A percentile compares a stretch with the other conserved stretches of the same genome.
phyloP scores from a whole-genome alignment of 1,140 invertebrate genomes.

The Philotrypesis tridentata region DNA sequence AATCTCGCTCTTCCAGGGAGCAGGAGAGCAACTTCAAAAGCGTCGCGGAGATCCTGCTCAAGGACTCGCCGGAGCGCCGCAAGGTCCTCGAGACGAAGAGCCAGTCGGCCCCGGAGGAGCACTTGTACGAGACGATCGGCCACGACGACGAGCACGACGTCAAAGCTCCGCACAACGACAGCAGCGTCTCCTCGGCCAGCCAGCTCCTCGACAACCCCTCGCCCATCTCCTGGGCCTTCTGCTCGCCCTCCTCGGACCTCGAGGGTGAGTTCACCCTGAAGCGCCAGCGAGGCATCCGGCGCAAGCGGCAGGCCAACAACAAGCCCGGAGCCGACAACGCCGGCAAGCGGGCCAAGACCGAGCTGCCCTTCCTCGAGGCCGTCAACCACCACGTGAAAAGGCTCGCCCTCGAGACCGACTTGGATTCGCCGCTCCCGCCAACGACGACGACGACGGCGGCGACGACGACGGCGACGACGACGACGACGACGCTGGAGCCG shows the following conservation, averaged over 20 bases:
- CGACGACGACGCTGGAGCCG: neutral
- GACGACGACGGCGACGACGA: constrained; percentile 37
- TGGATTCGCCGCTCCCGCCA: constrained; percentile 59
- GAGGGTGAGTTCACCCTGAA: constrained; percentile 69
- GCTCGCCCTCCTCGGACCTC: constrained; percentile 66
- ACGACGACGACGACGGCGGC: neutral
- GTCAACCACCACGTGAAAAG: constrained; percentile 68
- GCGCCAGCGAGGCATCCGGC: constrained; percentile 69
- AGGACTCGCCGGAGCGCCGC: constrained; percentile 61
- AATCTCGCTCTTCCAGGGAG: constrained; percentile 53
- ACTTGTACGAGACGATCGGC: constrained; percentile 63
- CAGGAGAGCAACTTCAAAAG: constrained; percentile 61
- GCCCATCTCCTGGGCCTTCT: constrained; percentile 68
- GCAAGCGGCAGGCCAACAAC: constrained; percentile 59
- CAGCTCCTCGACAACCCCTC: constrained; percentile 70
- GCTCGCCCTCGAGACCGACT: constrained; percentile 66
- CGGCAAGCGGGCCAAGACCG: constrained; percentile 18
- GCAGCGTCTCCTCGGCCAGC: constrained; percentile 70
- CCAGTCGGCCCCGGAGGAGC: constrained; percentile 41
- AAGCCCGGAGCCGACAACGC: constrained; percentile 52
- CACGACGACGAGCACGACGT: constrained; percentile 54
- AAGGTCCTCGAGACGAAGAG: constrained; percentile 52
- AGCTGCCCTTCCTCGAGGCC: constrained; percentile 58
- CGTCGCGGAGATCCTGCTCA: constrained; percentile 66
- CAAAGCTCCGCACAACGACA: constrained; percentile 63